Conservation (phyloP, 2,888 invertebrate genomes). For the Aphodius sticticus region DNA sequence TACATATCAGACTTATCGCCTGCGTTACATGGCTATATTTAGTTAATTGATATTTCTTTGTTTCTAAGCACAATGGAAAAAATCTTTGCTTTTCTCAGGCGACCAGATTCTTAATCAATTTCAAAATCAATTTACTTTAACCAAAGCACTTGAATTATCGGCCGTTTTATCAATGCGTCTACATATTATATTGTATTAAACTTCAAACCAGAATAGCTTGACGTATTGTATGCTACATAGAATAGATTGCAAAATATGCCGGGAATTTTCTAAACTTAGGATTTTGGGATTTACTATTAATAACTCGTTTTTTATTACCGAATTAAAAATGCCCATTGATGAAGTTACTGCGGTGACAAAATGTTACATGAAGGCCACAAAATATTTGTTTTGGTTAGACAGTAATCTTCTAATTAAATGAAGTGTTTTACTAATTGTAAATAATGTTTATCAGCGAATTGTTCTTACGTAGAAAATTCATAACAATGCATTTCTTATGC, state of each 20-base stretch:
- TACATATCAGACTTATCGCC: neutral
- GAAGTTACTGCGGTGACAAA: neutral
- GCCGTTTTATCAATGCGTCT: neutral
- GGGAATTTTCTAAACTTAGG: neutral
- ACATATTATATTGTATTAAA: neutral
- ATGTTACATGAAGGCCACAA: neutral
- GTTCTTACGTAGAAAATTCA: neutral
- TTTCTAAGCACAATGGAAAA: conserved; percentile 11
- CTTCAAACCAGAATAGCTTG: too few species aligned
- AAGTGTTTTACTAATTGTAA: neutral
- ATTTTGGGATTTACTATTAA: too few species aligned
- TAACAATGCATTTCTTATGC: neutral
- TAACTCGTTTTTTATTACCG: neutral
- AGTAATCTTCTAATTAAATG: neutral
- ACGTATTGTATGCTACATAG: neutral
- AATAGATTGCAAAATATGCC: neutral
- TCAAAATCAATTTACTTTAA: conserved; percentile 6
- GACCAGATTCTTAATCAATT: conserved; percentile 5
- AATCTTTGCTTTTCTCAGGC: neutral
- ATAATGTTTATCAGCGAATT: neutral
- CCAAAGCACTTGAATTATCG: conserved; percentile 6
- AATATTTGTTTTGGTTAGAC: neutral
- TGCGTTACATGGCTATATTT: neutral
- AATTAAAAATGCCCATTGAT: neutral
- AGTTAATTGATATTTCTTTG: conserved; percentile 18